Evolutionary conservation across 2,888 invertebrate genomes (phyloP).

Genomic region (Onthophagus sagittarius): DNA sequence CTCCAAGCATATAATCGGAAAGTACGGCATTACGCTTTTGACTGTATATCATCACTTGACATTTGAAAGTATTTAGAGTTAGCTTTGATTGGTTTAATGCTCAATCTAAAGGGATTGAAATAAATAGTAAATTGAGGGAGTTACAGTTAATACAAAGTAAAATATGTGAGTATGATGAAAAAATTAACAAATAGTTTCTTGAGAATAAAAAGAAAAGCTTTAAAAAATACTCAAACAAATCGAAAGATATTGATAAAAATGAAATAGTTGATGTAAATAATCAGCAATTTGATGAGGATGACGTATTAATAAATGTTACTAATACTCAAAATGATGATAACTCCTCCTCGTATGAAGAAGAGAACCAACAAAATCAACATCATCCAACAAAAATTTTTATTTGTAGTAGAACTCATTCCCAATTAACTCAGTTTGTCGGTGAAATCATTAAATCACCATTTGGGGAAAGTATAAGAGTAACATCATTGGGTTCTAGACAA

Average conservation of each 20-base stretch:
- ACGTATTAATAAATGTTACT: constrained; percentile 57
- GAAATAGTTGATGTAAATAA: constrained; percentile 26
- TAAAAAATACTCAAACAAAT: constrained; percentile 26
- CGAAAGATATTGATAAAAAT: constrained; percentile 29
- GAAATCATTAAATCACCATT: constrained; percentile 85
- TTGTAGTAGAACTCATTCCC: constrained; percentile 96
- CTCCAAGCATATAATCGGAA: too few species aligned
- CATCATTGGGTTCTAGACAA: constrained; percentile 86
- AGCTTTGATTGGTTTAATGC: constrained; percentile 75
- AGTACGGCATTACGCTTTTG: too few species aligned
- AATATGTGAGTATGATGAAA: constrained; percentile 57
- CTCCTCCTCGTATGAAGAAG: constrained; percentile 35
- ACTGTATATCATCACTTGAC: too few species aligned
- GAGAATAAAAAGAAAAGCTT: constrained; percentile 29
- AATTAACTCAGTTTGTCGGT: constrained; percentile 89
- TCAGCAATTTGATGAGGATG: constrained; percentile 41
- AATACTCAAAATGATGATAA: constrained; percentile 33
- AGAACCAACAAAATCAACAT: constrained; percentile 48
- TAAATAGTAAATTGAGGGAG: constrained; percentile 56
- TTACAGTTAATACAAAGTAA: constrained; percentile 57
- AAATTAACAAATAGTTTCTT: constrained; percentile 51
- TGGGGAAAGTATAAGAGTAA: constrained; percentile 64
- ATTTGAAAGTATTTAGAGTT: too few species aligned
- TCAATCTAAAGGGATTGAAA: constrained; percentile 67
- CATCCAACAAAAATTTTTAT: constrained; percentile 56